Evolutionary conservation across 2,113 vertebrate species (phyloP).

Genomic region (Grus americana): DNA sequence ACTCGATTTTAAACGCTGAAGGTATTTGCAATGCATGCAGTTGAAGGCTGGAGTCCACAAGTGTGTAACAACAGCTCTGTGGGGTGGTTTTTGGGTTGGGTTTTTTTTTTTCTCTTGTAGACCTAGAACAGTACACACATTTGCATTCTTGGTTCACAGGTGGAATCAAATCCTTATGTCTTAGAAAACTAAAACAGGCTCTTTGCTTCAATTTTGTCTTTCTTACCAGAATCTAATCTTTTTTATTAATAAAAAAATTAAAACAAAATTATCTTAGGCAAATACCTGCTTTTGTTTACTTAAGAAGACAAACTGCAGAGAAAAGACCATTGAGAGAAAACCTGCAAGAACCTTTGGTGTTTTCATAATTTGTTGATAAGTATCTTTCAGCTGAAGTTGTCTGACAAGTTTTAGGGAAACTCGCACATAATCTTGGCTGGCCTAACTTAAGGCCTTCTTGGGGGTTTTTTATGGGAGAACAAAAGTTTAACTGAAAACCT

Average conservation of each 20-base stretch:
- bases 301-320: not conserved
- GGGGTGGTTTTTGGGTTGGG: not conserved
- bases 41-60: not conserved
- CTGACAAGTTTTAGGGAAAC: not conserved
- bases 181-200: not conserved
- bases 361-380: not conserved
- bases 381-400: not conserved
- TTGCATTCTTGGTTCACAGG: not conserved
- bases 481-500: not conserved
- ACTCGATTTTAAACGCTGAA: not conserved
- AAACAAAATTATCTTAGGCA: not conserved
- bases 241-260: not conserved
- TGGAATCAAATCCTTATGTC: not conserved
- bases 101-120: not conserved
- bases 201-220: not conserved
- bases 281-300: not conserved
- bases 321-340: not conserved
- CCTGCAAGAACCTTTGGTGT: not conserved
- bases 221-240: not conserved
- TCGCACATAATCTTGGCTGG: not conserved
- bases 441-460: not conserved
- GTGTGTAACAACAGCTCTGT: not conserved
- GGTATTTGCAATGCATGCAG: not conserved
- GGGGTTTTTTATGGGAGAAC: not conserved
- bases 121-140: not conserved